Conservation (phyloP, 2,113 vertebrate species). For the Apeltes quadracus region DNA sequence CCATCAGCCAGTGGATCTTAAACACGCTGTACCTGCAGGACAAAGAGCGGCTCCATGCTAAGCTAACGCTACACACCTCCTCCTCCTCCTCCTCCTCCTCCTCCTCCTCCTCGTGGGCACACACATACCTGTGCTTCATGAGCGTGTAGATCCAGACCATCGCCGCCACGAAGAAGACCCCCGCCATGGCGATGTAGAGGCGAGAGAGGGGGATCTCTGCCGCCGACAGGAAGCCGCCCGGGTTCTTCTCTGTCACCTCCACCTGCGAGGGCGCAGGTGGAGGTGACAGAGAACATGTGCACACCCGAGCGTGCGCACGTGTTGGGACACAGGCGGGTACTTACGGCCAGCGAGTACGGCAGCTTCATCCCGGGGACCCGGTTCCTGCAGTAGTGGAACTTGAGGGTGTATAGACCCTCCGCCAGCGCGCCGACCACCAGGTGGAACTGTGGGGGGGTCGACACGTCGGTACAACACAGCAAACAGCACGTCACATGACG, state of each 20-base stretch:
- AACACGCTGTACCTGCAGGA: slow-evolving; percentile 85
- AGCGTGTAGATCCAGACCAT: slow-evolving; percentile 85
- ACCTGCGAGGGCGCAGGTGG: slow-evolving; percentile 67
- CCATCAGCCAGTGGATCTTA: slow-evolving; percentile 92
- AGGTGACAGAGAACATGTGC: not conserved
- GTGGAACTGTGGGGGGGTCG: slow-evolving; percentile 74
- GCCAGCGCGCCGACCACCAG: slow-evolving; percentile 70
- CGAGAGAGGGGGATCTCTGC: slow-evolving; percentile 85
- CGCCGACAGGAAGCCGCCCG: slow-evolving; percentile 80
- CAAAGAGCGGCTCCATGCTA: too few species aligned
- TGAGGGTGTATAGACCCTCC: slow-evolving; percentile 84
- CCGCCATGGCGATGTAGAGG: slow-evolving; percentile 85
- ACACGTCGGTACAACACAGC: not conserved
- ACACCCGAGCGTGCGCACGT: not conserved
- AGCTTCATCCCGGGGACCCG: fast-evolving
- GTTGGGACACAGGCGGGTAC: slow-evolving; percentile 11
- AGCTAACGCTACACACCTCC: too few species aligned
- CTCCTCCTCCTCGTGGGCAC: too few species aligned
- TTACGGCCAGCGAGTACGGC: slow-evolving; percentile 80
- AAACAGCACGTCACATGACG: not conserved
- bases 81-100: too few species aligned
- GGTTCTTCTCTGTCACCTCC: slow-evolving; percentile 82
- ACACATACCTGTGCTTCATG: slow-evolving; percentile 84
- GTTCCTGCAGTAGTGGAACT: slow-evolving; percentile 85
- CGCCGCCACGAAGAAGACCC: slow-evolving; percentile 82